Base-by-base conservation (phyloP, 2,113 vertebrate genomes). In the Alethe castanea region DNA sequence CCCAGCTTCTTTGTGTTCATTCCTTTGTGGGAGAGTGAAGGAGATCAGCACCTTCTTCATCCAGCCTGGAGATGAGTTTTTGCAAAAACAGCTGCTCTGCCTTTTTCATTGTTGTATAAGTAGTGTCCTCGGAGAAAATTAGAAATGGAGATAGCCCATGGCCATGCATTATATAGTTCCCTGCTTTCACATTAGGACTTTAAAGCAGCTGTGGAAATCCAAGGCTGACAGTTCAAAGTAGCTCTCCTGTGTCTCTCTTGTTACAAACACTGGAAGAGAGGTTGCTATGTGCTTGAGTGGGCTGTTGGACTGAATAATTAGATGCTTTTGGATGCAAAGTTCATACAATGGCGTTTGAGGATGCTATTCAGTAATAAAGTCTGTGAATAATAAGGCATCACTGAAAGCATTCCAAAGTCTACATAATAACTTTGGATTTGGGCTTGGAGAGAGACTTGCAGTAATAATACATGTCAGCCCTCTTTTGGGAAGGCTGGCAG, bases 361-460 rank as follows among this genome's bases (percentile, higher is more conserved):
- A 53, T 95, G 73, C 38, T 91, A 35, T 90, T 95, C 69, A 61
- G 60, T 72, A 72, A 65, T 80, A 81, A 87, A 89, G 94, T 85
- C 38, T 82, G 66, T 80, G 78, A 91, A 89, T 85, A 94, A 88
- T 73, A 90, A 82, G 24, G 31, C 57, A 38, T 81, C 6, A 4
- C 42, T 79, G 73, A 89, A 95, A 89, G n/a, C 50, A 79, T 79
- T 94, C 40, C 31, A 17, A 92, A 57, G 28, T 50, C 91, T 69
- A 31, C 25, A 8, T 14, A 61, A 65, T 85, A 79, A 71, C 66
- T 85, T 1, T 13, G 45, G 61, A 85, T 72, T 35, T 53, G 73
- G 61, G 44, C 42, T 85, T 95, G 80, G 81, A 85, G 86, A 72
- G 70, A 81, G 31, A 50, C 35, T 71, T 69, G 50, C 57, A 85